Base-by-base conservation (phyloP, 2,797 vertebrate species). In the Danio aesculapii region DNA sequence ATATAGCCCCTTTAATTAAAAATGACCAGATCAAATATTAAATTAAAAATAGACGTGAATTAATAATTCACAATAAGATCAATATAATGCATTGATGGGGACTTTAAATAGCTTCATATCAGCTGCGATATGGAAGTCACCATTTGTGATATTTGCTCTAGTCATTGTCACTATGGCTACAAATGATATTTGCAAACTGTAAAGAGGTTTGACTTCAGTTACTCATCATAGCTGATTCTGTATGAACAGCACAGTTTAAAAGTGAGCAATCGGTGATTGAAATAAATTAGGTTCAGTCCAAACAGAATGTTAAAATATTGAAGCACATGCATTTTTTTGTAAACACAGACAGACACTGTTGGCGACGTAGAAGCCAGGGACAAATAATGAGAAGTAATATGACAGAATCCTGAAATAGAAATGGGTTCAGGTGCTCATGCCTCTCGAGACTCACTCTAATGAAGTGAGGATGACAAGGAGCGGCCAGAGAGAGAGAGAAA, bases 391-490 rank as follows among this genome's bases (percentile, higher is more conserved):
- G 9, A 77, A 44, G 13, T 8, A 61, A 49, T 9, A 39, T 19
- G 13, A 21, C 6, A 72, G 30, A 69, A 19, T 71, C 41, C 50
- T 81, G 52, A 81, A 74, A 67, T 52, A 74, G 50, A 57, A 55
- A 64, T 47, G 30, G 49, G 39, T 58, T 74, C 70, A 81, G 70
- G 79, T 81, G 61, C 11, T 53, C 53, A n/a, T 74, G n/a, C 30
- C 67, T 71, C 30, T 12, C 21, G 21, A 70, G 53, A 46, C 39
- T 39, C 19, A n/a, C 63, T 47, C 62, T 79, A 50, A 62, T 79
- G 67, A 80, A 63, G 39, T 3, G 59, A 14, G 58, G 63, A 74
- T 53, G 55, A 59, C 19, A 21, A 75, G 57, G 55, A 66, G 53
- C 16, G 7, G 41, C 12, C 10, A 64, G 12, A 44, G 53, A 74